These are phyloP conservation scores for Huso huso DNA, from an alignment of 2,797 vertebrate species.

Conservation along the genomic window DNA sequence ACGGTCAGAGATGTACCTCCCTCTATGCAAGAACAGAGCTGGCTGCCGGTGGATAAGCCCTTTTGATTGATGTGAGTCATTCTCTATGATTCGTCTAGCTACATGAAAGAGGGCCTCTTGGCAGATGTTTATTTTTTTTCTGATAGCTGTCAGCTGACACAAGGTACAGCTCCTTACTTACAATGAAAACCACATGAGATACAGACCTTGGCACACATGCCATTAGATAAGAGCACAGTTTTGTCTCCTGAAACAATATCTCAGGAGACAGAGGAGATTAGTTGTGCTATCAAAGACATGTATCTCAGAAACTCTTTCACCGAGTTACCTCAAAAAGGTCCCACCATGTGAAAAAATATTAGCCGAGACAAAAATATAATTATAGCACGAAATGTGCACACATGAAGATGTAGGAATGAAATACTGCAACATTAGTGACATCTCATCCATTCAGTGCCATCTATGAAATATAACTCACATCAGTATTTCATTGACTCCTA, in stretches of 20 bases:
- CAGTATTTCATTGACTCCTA: no score
- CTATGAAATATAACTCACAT: no score
- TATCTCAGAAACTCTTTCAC: background rate
- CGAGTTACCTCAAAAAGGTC: background rate
- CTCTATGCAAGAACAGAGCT: background rate
- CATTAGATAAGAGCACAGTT: background rate
- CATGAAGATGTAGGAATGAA: no score
- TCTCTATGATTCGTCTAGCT: slow-evolving; percentile 7
- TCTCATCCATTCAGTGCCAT: no score
- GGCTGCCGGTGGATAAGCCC: background rate
- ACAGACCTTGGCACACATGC: background rate
- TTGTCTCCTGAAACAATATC: background rate
- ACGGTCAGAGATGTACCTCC: background rate
- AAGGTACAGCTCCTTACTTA: slow-evolving; percentile 11
- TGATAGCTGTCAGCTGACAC: slow-evolving; percentile 20
- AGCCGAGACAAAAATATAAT: no score
- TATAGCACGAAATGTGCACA: no score
- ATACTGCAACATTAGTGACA: no score
- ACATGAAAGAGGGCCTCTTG: slow-evolving; percentile 11
- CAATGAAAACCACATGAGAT: slow-evolving; percentile 13
- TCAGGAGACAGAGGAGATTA: background rate
- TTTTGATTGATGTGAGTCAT: slow-evolving; percentile 11
- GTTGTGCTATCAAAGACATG: background rate
- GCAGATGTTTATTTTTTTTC: background rate
- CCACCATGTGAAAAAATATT: background rate